Evolutionary conservation across 2,797 vertebrate species (phyloP), one percentile per base, ranked within the genome.

Genomic region (Euthynnus affinis): DNA sequence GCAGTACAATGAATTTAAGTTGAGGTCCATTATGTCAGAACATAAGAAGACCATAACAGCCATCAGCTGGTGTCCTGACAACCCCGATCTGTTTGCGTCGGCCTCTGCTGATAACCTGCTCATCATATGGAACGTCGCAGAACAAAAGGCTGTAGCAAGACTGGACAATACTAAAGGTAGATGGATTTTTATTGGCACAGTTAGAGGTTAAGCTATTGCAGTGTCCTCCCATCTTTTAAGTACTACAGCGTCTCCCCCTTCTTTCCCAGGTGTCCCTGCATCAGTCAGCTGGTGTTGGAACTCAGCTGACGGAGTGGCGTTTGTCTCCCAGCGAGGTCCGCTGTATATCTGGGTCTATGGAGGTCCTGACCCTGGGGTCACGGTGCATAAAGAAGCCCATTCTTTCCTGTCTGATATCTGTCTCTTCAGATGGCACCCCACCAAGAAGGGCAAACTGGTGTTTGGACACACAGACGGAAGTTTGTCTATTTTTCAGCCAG

Each of bases 41-140:
- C 98, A 99, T 90, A 99, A 99, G 93, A 99, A 98, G 94, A 99
- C 98, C 66, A 99, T 99, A 84, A 99, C 98, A 17, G 97, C 98
- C 22, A 97, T 99, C 90, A 97, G 97, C 20, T 99, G 98, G 98
- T 97, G 97, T 92, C 97, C 97, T 0, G 96, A 98, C 89, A 96
- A 98, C 83, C 95, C 96, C 0, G 98, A 99, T 0, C 69, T 98
- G 68, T 97, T 99, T 86, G 97, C 96, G 6, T 99, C 98, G 18
- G 96, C 97, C 84, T 97, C 98, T 17, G 96, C 96, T 0, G 98
- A 99, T 75, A 97, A 96, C 76, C 94, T 98, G 87, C 96, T 99
- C 73, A 97, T 99, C 71, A 88, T 99, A 40, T 99, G 98, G 98
- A 99, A 99, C 8, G 97, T 99, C 17, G 94, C 96, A 6, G 97